Conservation (phyloP, 1,140 invertebrate genomes). For the Sarcophaga peregrina region DNA sequence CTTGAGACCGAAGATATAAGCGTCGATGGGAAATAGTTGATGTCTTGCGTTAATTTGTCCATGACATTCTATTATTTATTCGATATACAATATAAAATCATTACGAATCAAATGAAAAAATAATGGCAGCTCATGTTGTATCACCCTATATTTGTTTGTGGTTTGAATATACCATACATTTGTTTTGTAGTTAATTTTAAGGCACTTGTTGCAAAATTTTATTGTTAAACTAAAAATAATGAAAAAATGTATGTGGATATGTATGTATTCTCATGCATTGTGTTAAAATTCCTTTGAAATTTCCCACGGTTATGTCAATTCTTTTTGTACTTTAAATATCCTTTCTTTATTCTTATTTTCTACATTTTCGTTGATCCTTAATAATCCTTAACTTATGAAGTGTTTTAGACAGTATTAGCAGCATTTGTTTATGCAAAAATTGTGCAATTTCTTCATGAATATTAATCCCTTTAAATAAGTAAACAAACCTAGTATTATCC, state of each 20-base stretch:
- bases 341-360: background rate
- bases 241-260: background rate
- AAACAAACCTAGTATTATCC: no score
- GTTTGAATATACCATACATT: background rate
- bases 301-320: background rate
- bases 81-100: no score
- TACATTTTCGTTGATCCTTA: constrained; percentile 4
- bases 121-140: background rate
- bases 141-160: background rate
- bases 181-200: background rate
- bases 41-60: no score
- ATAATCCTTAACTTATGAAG: constrained; percentile 12
- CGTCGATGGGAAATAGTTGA: no score
- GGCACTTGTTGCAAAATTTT: background rate
- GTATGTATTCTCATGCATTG: background rate
- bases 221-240: background rate
- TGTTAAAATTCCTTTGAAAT: background rate
- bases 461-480: no score
- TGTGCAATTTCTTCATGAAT: constrained; percentile 1
- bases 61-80: no score
- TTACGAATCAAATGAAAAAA: background rate
- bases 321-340: background rate
- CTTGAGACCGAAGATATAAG: no score
- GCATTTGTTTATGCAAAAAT: constrained; percentile 1
- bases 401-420: constrained; percentile 28